phyloP scores from a whole-genome alignment of 2,888 invertebrate genomes.

The Atethmia centrago region DNA sequence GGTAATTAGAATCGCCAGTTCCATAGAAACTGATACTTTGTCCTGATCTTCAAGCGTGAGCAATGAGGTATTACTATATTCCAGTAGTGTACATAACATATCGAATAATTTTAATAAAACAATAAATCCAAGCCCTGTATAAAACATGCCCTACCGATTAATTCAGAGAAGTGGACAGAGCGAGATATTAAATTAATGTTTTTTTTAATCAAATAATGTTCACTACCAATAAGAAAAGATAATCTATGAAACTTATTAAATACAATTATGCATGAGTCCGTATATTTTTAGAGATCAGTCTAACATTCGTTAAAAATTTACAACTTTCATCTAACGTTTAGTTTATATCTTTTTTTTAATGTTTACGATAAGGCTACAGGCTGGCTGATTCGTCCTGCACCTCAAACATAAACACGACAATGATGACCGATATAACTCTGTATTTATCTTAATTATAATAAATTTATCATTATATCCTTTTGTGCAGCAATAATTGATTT shows the following conservation, averaged over 20 bases:
- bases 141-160: slow-evolving; percentile 78
- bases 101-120: slow-evolving; percentile 68
- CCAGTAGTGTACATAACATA: slow-evolving; percentile 70
- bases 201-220: slow-evolving; percentile 73
- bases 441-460: slow-evolving; percentile 41
- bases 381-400: slow-evolving; percentile 58
- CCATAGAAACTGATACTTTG: slow-evolving; percentile 50
- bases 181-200: slow-evolving; percentile 72
- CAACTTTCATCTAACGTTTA: slow-evolving; percentile 72
- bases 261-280: slow-evolving; percentile 78
- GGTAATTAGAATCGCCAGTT: slow-evolving; percentile 28
- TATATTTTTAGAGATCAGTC: slow-evolving; percentile 90
- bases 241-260: slow-evolving; percentile 83
- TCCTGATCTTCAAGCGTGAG: slow-evolving; percentile 74
- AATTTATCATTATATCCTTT: slow-evolving; percentile 34
- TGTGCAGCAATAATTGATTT: slow-evolving; percentile 62
- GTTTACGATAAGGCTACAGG: slow-evolving; percentile 82
- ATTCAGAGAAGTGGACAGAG: slow-evolving; percentile 85
- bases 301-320: slow-evolving; percentile 90
- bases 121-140: slow-evolving; percentile 81
- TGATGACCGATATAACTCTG: slow-evolving; percentile 47
- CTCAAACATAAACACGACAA: slow-evolving; percentile 63
- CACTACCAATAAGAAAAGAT: slow-evolving; percentile 77
- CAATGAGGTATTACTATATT: slow-evolving; percentile 73
- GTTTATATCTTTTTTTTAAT: slow-evolving; percentile 76